phyloP scores from a whole-genome alignment of 1,140 invertebrate genomes.

The Panonychus citri region DNA sequence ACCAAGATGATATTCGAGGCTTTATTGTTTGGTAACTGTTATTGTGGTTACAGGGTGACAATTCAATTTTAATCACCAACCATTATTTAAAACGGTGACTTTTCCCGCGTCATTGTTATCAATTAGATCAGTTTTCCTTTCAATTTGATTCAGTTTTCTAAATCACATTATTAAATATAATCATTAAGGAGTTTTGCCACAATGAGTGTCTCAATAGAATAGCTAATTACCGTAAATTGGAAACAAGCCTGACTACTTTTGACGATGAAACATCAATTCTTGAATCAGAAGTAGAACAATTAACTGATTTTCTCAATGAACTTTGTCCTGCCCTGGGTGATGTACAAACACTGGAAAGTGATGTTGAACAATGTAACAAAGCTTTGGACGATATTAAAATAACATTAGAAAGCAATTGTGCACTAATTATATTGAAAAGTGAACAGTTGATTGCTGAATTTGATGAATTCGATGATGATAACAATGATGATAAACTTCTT shows the following conservation, averaged over 20 bases:
- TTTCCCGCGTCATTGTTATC: too few species aligned
- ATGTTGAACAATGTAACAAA: conserved; percentile 37
- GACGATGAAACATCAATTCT: neutral
- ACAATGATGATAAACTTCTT: neutral
- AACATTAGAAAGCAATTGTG: neutral
- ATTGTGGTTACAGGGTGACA: too few species aligned
- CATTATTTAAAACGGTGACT: too few species aligned
- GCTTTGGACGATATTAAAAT: conserved; percentile 3
- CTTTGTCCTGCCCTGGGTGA: conserved; percentile 31
- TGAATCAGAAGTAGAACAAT: neutral
- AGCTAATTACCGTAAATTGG: neutral
- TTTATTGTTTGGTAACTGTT: too few species aligned
- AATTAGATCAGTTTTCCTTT: too few species aligned
- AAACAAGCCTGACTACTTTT: neutral
- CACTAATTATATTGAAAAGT: neutral
- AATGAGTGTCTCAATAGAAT: too few species aligned
- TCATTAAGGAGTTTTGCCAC: too few species aligned
- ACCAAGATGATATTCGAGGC: too few species aligned
- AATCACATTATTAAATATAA: too few species aligned
- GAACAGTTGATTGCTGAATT: neutral
- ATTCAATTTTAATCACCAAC: too few species aligned
- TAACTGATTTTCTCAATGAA: neutral
- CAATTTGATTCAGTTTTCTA: too few species aligned
- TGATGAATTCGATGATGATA: neutral
- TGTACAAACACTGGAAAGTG: conserved; percentile 35